Conservation (phyloP, 1,140 invertebrate genomes). For the Nephotettix cincticeps region DNA sequence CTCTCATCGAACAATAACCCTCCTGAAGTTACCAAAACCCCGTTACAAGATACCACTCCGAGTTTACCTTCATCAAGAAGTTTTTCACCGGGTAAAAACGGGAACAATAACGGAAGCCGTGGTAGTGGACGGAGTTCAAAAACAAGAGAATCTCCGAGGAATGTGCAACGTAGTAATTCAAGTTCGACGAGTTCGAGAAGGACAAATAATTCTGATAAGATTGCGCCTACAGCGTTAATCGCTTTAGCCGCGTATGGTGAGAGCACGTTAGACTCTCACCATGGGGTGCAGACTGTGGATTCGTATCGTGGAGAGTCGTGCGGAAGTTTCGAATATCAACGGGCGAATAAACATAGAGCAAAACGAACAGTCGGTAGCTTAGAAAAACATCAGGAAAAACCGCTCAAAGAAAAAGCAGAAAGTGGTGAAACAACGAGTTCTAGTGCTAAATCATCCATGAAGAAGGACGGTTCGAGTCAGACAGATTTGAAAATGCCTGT, state of each 20-base stretch:
- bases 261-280: conserved; percentile 44
- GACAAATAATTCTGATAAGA: conserved; percentile 42
- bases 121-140: conserved; percentile 31
- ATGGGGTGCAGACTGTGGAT: conserved; percentile 43
- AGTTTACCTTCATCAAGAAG: conserved; percentile 36
- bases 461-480: conserved; percentile 61
- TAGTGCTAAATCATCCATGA: conserved; percentile 45
- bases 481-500: conserved; percentile 51
- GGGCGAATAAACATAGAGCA: conserved; percentile 14
- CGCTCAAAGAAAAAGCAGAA: conserved; percentile 51
- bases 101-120: conserved; percentile 35
- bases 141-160: conserved; percentile 18
- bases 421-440: conserved; percentile 48
- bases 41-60: conserved; percentile 15
- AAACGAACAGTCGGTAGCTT: conserved; percentile 25
- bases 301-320: conserved; percentile 56
- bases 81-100: conserved; percentile 37
- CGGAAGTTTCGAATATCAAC: conserved; percentile 60
- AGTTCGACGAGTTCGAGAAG: conserved; percentile 24
- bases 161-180: conserved; percentile 16
- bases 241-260: conserved; percentile 44
- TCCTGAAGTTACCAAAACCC: conserved; percentile 26
- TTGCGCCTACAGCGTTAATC: conserved; percentile 50
- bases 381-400: conserved; percentile 47
- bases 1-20: conserved; percentile 38